phyloP scores from a whole-genome alignment of 2,888 invertebrate species.

The Taenaris catops region DNA sequence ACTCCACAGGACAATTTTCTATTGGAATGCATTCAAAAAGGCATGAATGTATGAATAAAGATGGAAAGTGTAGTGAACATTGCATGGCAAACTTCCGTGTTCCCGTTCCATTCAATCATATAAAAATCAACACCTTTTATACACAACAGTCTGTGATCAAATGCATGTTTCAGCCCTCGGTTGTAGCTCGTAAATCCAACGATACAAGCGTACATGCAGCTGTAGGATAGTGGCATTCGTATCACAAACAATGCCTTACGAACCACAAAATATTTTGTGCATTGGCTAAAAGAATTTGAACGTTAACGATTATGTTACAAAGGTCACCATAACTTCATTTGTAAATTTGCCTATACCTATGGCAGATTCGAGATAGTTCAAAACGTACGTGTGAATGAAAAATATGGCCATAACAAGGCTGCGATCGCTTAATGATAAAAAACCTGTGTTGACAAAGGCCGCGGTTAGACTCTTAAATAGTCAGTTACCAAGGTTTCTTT shows the following conservation, averaged over 20 bases:
- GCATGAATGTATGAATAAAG: no score
- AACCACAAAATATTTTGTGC: slow-evolving; percentile 1
- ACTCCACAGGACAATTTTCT: no score
- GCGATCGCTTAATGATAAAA: no score
- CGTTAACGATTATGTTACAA: background rate
- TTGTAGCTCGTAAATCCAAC: slow-evolving; percentile 9
- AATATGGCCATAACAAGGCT: no score
- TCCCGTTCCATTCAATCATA: background rate
- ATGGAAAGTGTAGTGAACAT: no score
- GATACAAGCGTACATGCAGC: slow-evolving; percentile 9
- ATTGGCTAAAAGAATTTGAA: background rate
- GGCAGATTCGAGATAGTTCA: slow-evolving; percentile 6
- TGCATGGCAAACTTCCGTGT: no score
- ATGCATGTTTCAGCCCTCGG: slow-evolving; percentile 6
- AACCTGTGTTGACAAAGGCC: no score
- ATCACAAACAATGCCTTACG: slow-evolving; percentile 9
- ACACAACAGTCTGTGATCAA: slow-evolving; percentile 7
- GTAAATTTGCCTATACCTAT: slow-evolving; percentile 2
- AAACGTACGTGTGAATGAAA: slow-evolving; percentile 7
- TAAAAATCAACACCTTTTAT: slow-evolving; percentile 10
- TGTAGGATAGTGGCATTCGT: slow-evolving; percentile 9
- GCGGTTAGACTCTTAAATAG: no score
- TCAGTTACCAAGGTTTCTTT: no score
- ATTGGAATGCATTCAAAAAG: no score
- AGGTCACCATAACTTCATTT: background rate